Percentiles rank a stretch among this genome's conserved stretches.
phyloP scores from a whole-genome alignment of 2,797 vertebrate species.

The Tauraco hartlaubi region DNA sequence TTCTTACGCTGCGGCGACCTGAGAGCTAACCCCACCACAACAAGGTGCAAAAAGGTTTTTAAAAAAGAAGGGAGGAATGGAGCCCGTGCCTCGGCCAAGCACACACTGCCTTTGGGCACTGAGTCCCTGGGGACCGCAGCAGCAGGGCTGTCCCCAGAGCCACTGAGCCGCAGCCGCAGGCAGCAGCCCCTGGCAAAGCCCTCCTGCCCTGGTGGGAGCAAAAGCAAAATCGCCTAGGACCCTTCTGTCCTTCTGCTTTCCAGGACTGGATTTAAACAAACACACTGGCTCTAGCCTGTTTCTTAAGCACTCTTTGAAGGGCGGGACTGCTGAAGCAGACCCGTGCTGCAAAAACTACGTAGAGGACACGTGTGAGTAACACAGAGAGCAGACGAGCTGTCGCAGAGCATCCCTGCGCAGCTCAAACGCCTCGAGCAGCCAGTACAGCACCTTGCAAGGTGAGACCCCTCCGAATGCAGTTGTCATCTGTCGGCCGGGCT shows the following conservation, averaged over 20 bases:
- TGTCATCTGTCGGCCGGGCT: neutral
- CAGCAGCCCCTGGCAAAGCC: neutral
- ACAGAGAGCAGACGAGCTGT: neutral
- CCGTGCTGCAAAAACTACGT: neutral
- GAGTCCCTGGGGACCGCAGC: neutral
- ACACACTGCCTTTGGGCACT: fast-evolving
- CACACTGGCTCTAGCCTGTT: neutral
- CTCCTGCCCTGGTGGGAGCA: neutral
- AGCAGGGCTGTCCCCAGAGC: neutral
- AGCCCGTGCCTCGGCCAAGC: neutral
- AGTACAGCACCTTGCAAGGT: neutral
- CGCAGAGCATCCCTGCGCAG: neutral
- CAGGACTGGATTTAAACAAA: neutral
- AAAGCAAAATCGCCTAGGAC: neutral
- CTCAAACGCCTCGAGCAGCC: neutral
- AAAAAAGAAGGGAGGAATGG: neutral
- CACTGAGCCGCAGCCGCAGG: neutral
- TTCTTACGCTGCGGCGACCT: neutral
- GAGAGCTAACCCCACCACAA: fast-evolving
- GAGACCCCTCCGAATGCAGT: neutral
- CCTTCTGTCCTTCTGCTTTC: neutral
- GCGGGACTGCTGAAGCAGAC: neutral
- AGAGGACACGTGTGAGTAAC: neutral
- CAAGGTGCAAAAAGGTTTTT: neutral
- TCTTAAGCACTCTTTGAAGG: neutral